Base-by-base conservation (phyloP, 2,888 invertebrate genomes). In the Polietes domitor region DNA sequence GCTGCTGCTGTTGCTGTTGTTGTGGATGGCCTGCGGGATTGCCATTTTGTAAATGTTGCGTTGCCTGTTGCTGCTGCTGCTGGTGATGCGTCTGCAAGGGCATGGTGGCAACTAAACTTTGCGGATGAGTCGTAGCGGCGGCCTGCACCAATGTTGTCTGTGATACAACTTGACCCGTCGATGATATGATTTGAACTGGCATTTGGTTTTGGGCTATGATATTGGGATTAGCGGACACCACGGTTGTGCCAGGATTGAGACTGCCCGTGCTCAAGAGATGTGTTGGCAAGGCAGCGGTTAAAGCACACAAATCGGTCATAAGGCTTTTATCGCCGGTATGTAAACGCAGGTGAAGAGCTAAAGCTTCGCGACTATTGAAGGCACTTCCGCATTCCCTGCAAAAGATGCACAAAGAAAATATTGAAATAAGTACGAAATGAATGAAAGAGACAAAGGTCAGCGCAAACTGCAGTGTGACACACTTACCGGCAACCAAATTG, bases 251-350 rank as follows among this genome's bases (percentile, higher is more conserved):
- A 75, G 92, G 91, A 88, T 92, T 92, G 28, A 92, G 86, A 87
- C 90, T 89, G 32, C 91, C 88, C 53, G 92, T 91, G 87, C 91
- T 92, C 77, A 94, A 93, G 81, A 95, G 94, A 85, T 95, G 94
- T 43, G 95, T 94, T 80, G 95, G 95, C 90, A 96, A 93, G 86
- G 96, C 95, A 81, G 96, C 96, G 41, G 96, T 96, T 88, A 96
- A 93, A 88, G 96, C 96, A 92, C 96, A 96, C 90, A 96, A 93
- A 92, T 96, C 96, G 81, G 96, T 96, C 87, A 96, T 96, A 88
- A 96, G 94, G 86, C 96, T 95, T 89, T 96, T 95, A 92, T 96
- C 96, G 85, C 96, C 96, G 78, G 96, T 95, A 92, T 96, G 96
- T 89, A 96, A 93, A 86, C 96, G 95, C 91, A 96, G 94, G 93